phyloP scores from a whole-genome alignment of 2,888 invertebrate species.

The Vanessa cardui region DNA sequence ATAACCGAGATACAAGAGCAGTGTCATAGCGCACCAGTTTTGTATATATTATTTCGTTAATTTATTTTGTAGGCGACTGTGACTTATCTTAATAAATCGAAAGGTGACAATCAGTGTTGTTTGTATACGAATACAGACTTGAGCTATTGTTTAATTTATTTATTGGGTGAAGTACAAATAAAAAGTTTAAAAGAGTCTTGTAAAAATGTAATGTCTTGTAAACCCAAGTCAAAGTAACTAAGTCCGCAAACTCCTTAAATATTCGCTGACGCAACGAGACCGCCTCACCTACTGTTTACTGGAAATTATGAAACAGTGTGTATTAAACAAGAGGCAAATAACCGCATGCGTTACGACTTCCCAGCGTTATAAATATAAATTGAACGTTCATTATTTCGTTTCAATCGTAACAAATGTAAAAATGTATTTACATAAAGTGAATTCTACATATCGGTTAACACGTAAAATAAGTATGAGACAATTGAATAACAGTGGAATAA shows the following conservation, averaged over 20 bases:
- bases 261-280: slow-evolving; percentile 4
- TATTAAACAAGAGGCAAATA: slow-evolving; percentile 1
- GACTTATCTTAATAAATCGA: slow-evolving; percentile 9
- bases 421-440: not conserved
- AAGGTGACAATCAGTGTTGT: slow-evolving; percentile 17
- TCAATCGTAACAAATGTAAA: not conserved
- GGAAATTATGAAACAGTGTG: not conserved
- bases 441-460: not conserved
- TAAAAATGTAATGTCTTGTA: too few species aligned
- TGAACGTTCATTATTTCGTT: not conserved
- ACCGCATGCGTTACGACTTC: slow-evolving; percentile 5
- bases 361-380: slow-evolving; percentile 7
- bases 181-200: too few species aligned
- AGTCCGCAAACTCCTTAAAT: slow-evolving; percentile 2
- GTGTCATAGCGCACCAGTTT: not conserved
- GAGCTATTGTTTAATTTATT: not conserved
- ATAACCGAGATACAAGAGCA: not conserved
- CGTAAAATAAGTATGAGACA: too few species aligned
- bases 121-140: not conserved
- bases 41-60: not conserved
- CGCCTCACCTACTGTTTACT: slow-evolving; percentile 3
- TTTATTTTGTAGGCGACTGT: slow-evolving; percentile 17
- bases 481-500: too few species aligned
- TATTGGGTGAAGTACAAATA: not conserved
- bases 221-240: not conserved